Percentiles rank a stretch among this genome's conserved stretches.
phyloP scores from a whole-genome alignment of 2,888 invertebrate species.

The Lysandra coridon region DNA sequence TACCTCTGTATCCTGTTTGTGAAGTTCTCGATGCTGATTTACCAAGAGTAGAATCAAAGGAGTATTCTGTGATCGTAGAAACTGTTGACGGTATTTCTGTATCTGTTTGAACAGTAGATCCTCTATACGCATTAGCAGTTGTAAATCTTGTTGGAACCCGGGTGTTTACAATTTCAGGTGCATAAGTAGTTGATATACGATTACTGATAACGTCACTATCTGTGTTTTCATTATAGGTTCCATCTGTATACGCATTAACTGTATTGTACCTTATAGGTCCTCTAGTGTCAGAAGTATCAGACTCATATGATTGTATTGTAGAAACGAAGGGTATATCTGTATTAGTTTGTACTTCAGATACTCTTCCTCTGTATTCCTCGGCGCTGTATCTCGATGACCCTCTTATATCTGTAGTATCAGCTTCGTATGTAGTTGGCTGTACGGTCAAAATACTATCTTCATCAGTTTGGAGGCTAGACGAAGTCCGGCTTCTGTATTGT shows the following conservation, averaged over 20 bases:
- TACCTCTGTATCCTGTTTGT: constrained; percentile 6
- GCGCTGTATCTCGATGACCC: neutral
- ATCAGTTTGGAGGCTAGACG: neutral
- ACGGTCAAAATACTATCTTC: neutral
- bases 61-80: constrained; percentile 11
- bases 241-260: neutral
- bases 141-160: constrained; percentile 28
- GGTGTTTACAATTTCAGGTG: constrained; percentile 15
- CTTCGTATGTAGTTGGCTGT: constrained; percentile 17
- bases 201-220: constrained; percentile 1
- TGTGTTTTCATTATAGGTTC: constrained; percentile 17
- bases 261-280: neutral
- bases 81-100: constrained; percentile 11
- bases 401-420: constrained; percentile 12
- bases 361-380: neutral
- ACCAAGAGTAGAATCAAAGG: constrained; percentile 4
- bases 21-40: neutral
- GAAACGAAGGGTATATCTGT: constrained; percentile 2
- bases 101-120: constrained; percentile 8
- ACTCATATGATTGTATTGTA: constrained; percentile 12
- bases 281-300: constrained; percentile 19
- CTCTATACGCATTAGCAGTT: constrained; percentile 2
- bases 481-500: constrained; percentile 6
- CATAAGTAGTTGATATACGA: constrained; percentile 5
- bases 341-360: neutral